phyloP scores from a whole-genome alignment of 2,888 invertebrate species.

The Limnephilus marmoratus region DNA sequence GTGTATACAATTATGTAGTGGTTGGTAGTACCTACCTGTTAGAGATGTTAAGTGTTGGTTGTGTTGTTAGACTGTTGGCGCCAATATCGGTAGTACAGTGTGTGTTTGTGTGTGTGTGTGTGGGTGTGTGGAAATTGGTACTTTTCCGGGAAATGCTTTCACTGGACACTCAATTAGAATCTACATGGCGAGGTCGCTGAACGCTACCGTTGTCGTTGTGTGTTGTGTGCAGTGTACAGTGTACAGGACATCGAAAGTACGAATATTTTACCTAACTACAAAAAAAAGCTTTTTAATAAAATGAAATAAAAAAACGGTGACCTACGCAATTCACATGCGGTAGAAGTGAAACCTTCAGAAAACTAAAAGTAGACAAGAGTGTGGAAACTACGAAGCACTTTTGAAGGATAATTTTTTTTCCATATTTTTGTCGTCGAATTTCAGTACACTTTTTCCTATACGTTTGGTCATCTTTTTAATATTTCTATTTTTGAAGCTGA shows the following conservation, averaged over 20 bases:
- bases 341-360: too few relatives aligned
- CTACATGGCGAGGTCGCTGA: not conserved
- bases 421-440: too few relatives aligned
- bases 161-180: not conserved
- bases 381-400: too few relatives aligned
- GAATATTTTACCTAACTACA: not conserved
- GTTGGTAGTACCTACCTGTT: not conserved
- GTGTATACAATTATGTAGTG: not conserved
- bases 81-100: not conserved
- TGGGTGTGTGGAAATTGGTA: not conserved
- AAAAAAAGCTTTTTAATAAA: too few relatives aligned
- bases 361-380: too few relatives aligned
- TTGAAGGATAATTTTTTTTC: too few relatives aligned
- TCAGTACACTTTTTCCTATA: too few relatives aligned
- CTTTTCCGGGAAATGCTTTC: not conserved
- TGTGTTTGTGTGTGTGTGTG: not conserved
- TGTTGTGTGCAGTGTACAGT: not conserved
- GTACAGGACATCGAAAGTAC: not conserved
- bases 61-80: not conserved
- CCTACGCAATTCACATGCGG: too few relatives aligned
- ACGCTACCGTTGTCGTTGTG: not conserved
- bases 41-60: not conserved
- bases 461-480: too few relatives aligned
- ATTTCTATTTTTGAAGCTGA: too few relatives aligned
- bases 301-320: too few relatives aligned